These are phyloP conservation scores for Anthopleura xanthogrammica DNA, from an alignment of 92 coral and sea anemone species.

Conservation along the genomic window DNA sequence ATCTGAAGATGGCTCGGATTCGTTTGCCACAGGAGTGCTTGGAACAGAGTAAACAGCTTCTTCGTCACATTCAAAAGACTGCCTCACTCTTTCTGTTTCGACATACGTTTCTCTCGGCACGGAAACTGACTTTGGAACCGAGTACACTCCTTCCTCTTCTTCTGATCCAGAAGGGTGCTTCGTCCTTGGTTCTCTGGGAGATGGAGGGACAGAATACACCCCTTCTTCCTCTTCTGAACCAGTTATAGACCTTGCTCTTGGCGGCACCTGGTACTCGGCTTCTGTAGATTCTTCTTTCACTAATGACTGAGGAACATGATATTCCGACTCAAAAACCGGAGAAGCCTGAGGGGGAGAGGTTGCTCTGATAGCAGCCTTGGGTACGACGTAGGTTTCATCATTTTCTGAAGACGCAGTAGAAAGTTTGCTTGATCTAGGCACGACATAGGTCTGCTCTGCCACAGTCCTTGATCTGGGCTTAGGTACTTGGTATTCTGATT, in stretches of 20 bases:
- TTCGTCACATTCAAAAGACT: not conserved
- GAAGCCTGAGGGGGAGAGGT: not conserved
- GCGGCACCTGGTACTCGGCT: constrained; percentile 13
- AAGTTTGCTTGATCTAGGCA: constrained; percentile 16
- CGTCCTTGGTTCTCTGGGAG: constrained; percentile 21
- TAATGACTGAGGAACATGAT: constrained; percentile 26
- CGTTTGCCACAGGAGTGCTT: constrained; percentile 4
- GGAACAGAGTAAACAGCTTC: constrained; percentile 51
- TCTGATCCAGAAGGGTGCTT: not conserved
- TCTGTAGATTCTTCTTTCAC: constrained; percentile 5
- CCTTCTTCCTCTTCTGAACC: constrained; percentile 15
- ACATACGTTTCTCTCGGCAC: constrained; percentile 18
- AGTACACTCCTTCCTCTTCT: constrained; percentile 31
- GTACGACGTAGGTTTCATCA: constrained; percentile 29
- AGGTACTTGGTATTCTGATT: constrained; percentile 17
- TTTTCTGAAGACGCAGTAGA: not conserved
- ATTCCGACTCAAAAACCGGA: constrained; percentile 22
- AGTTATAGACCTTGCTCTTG: not conserved
- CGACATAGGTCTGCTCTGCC: constrained; percentile 22
- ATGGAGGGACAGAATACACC: constrained; percentile 37
- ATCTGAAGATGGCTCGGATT: constrained; percentile 6
- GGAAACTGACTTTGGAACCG: constrained; percentile 43
- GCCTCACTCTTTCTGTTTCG: constrained; percentile 20
- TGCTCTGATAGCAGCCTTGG: constrained; percentile 7
- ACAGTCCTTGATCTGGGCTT: not conserved